Base-by-base conservation (phyloP, 2,113 vertebrate genomes). In the Dipodomys spectabilis region DNA sequence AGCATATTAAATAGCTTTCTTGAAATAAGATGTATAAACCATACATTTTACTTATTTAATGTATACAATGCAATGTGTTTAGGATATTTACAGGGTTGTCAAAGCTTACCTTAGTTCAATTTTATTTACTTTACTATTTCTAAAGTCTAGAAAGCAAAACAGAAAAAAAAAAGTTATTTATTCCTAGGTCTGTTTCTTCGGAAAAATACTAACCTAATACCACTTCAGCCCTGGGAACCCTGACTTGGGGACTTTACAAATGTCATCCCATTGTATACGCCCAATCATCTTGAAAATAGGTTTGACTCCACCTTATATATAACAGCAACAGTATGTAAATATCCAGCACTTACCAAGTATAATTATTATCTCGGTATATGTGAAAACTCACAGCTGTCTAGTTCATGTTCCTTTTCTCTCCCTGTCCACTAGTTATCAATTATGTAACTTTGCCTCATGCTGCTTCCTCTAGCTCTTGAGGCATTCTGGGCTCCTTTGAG, bases 1-100 rank as follows among this genome's bases (percentile, higher is more conserved):
- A 68, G 10, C 91, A 85, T 71, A 87, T 95, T 92, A 69, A 85
- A 67, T 19, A 44, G n/a, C 25, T 85, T 77, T 82, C 27, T 64
- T 93, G 82, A 87, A 64, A 84, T 92, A 73, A 27, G 39, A 69
- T 86, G 79, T 3, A 18, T 11, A n/a, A 35, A 75, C 28, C 49
- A 57, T 12, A 62, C 1, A 64, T 64, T 86, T 90, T 89, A 72
- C 19, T 30, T 11, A 69, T 32, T 93, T 83, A 79, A 64, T 82
- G 9, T 32, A 44, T 65, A 28, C 27, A 93, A n/a, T 90, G 64
- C 35, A 88, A 2, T 91, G 25, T 10, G 23, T 64, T 92, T 72
- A 71, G 30, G 28, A 19, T 73, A 84, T 83, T 91, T 25, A 73
- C 2, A 72, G 57, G 30, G 22, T 83, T 92, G 32, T 80, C 18